Base-by-base conservation (phyloP, 2,797 vertebrate genomes). In the Neopelma chrysocephalum region DNA sequence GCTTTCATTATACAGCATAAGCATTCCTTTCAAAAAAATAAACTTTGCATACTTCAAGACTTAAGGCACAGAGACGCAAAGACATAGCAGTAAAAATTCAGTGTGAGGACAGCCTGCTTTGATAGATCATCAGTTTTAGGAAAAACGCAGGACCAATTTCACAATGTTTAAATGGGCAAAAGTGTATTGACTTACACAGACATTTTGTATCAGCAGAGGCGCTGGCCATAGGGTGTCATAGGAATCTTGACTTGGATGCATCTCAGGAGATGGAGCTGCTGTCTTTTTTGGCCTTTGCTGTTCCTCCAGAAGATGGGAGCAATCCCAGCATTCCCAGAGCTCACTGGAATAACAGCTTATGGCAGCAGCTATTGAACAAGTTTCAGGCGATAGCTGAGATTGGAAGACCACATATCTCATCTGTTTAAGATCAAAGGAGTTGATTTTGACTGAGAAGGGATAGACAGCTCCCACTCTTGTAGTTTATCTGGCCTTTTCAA, bases 11-110 rank as follows among this genome's bases (percentile, higher is more conserved):
- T 70, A 60, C 7, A 57, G 54, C 48, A 19, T 81, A 87, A 90
- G 32, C 58, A 87, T 89, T 83, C 84, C 43, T 95, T 87, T 77
- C 50, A 89, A 43, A 72, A 87, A 87, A 83, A 82, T 73, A 95
- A 83, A 83, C 58, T 72, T 60, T 10, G 62, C 68, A 69, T 85
- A 71, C 58, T 70, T 90, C 82, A n/a, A 75, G 88, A 57, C 32
- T 83, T 76, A 47, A 76, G 25, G 27, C 48, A 82, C 11, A 43
- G n/a, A 43, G 42, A 16, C 50, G 90, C 5, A 23, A 69, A 78
- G 77, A 36, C 12, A n/a, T 51, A 71, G 5, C 11, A 48, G 6
- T 51, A 73, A 65, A 82, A 87, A 43, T 48, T 18, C 25, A 65
- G 3, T 0, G 0, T 70, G 51, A 75, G 36, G 36, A 78, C 23